Evolutionary conservation across 1,140 invertebrate genomes (phyloP), one percentile per base, ranked within the genome.

Genomic region (Stegodyphus mimosarum): DNA sequence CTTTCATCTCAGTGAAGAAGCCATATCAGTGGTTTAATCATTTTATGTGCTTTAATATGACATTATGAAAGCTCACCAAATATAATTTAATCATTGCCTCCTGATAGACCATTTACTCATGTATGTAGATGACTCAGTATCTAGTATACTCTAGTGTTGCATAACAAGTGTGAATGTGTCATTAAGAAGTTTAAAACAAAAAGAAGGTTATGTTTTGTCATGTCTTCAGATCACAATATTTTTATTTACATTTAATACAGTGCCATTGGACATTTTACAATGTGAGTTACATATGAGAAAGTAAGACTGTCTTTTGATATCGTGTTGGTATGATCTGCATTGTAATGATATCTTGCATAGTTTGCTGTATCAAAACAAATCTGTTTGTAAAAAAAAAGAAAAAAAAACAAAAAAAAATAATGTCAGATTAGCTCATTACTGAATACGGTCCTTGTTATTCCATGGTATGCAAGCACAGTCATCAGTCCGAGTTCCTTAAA

Each of bases 11-110:
- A 86, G 71, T 84, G 72, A 76, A 84, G 60, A 84, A 77, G 67
- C 74, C 83, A 86, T 86, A 86, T 86, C 83, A 86, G 74, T 86
- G 83, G 83, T 77, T 77, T 86, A 84, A 86, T 86, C 66, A 85
- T 77, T 77, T 78, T 63, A 77, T 77, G 66, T 77, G 74, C 69
- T 77, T 71, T 72, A 71, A 77, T 83, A 84, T 76, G 52, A 84
- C 67, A 52, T 49, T 72, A 83, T 70, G 52, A 78, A 71, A 86
- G 75, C 83, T 78, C 74, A 78, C 75, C 83, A 51, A 75, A 73
- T 74, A 75, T 76, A 75, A 86, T 75, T 75, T 84, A 84, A 84
- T 78, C 66, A 86, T 86, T 86, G 75, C 74, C 69, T 86, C 53
- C 52, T 72, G 33, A 64, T 77, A 86, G 69, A 75, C 67, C 60